Evolutionary conservation across 2,113 vertebrate genomes (phyloP), one percentile per base, ranked within the genome.

Genomic region (Turnix velox): DNA sequence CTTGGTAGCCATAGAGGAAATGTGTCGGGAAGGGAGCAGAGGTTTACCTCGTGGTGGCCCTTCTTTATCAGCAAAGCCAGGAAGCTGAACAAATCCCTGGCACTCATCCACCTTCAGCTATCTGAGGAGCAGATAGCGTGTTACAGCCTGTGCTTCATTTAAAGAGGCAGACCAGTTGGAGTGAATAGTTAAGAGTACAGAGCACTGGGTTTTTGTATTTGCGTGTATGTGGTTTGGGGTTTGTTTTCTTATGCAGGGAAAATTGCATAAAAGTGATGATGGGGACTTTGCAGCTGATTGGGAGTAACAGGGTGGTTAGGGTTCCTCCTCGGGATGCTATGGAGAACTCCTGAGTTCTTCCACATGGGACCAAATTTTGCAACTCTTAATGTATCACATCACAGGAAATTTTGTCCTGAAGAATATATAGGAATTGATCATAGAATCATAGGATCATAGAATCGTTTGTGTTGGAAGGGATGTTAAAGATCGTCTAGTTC

Each of bases 11-110:
- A 0, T 72, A 80, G 45, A 43, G 91, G 92, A 93, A 88, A 45
- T 7, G 7, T 85, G 89, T 59, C 28, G 52, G 86, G 87, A 49
- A 68, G 67, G 83, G 43, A 93, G 82, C 31, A 62, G 82, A 87
- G 74, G 75, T 92, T 95, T 93, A 93, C 95, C 92, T 96, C 84
- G 4, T 15, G 1, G 76, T 72, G 88, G 87, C 84, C 87, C 84
- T 95, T 85, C 94, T 98, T 97, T 96, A 96, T 94, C 96, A 95
- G 91, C 92, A 95, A 95, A 96, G 93, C 93, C 96, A 97, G 93
- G 93, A 98, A 97, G 97, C 96, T 96, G 93, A 92, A 96, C 82
- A 97, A 97, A 95, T 97, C 96, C 85, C 92, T 96, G 97, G 97
- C 96, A 97, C 43, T 43, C 22, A 31, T 94, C 97, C 96, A 93